These are phyloP conservation scores for Orbicella faveolata DNA, from an alignment of 64 coral and sea anemone genomes.

Conservation along the genomic window DNA sequence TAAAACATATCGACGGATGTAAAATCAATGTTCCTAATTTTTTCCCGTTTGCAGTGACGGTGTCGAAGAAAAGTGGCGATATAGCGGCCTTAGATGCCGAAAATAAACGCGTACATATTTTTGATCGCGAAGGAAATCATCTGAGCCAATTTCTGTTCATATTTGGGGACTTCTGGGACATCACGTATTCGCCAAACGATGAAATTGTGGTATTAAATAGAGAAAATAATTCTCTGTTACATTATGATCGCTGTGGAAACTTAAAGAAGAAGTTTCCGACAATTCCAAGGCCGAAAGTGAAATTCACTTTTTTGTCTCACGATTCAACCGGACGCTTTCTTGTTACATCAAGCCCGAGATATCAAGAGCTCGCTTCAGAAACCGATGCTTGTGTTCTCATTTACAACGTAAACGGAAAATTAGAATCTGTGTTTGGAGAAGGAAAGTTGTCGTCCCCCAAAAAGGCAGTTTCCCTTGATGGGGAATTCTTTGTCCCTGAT, in stretches of 20 bases:
- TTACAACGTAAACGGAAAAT: conserved; percentile 4
- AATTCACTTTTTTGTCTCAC: conserved; percentile 11
- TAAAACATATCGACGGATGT: conserved; percentile 13
- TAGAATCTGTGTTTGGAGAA: conserved; percentile 7
- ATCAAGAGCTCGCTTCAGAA: conserved; percentile 13
- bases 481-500: conserved; percentile 11
- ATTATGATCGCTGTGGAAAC: conserved; percentile 22
- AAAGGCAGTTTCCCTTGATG: background rate
- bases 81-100: conserved; percentile 11
- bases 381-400: conserved; percentile 21
- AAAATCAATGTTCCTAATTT: conserved; percentile 17
- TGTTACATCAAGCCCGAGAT: conserved; percentile 18
- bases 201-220: conserved; percentile 24
- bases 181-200: background rate
- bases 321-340: conserved; percentile 3
- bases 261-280: conserved; percentile 11
- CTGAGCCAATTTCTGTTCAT: conserved; percentile 21
- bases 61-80: conserved; percentile 4
- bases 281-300: background rate
- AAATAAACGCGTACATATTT: conserved; percentile 23
- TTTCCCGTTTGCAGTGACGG: conserved; percentile 17
- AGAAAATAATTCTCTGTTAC: conserved; percentile 11
- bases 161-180: conserved; percentile 30
- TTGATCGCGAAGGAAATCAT: conserved; percentile 22
- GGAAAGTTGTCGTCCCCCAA: background rate